phyloP scores from a whole-genome alignment of 2,113 vertebrate species.

The Oncorhynchus nerka region DNA sequence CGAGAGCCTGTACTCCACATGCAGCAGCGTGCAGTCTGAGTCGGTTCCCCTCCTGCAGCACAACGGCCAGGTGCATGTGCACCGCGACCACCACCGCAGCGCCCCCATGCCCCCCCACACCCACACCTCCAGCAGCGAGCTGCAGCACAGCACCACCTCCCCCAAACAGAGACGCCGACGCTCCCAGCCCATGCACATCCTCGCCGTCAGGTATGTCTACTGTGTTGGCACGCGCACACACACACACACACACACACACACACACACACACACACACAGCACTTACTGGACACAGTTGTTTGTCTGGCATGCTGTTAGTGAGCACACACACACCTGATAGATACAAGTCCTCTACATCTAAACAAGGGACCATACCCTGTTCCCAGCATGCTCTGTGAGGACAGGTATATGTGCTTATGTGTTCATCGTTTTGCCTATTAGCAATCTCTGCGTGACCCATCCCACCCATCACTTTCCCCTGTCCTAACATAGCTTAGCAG shows the following conservation, averaged over 20 bases:
- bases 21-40: conserved; percentile 81
- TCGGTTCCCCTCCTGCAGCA: conserved; percentile 79
- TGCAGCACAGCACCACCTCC: conserved; percentile 43
- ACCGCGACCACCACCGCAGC: conserved; percentile 25
- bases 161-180: conserved; percentile 76
- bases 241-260: conserved; percentile 1
- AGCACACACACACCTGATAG: neutral
- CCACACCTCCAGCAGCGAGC: conserved; percentile 39
- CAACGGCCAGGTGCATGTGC: conserved; percentile 76
- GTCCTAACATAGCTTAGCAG: conserved; percentile 38
- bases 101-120: conserved; percentile 26
- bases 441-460: conserved; percentile 58
- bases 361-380: conserved; percentile 10
- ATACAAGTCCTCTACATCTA: neutral
- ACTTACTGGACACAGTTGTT: neutral
- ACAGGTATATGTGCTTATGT: conserved; percentile 20
- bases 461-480: conserved; percentile 48
- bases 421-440: neutral
- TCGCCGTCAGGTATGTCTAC: conserved; percentile 84
- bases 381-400: conserved; percentile 28
- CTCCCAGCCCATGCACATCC: conserved; percentile 94
- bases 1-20: conserved; percentile 83
- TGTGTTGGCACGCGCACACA: neutral
- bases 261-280: neutral
- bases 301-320: no score